These are phyloP conservation scores for Sebastes iracundus DNA, from an alignment of 2,797 vertebrate species.

Conservation along the genomic window DNA sequence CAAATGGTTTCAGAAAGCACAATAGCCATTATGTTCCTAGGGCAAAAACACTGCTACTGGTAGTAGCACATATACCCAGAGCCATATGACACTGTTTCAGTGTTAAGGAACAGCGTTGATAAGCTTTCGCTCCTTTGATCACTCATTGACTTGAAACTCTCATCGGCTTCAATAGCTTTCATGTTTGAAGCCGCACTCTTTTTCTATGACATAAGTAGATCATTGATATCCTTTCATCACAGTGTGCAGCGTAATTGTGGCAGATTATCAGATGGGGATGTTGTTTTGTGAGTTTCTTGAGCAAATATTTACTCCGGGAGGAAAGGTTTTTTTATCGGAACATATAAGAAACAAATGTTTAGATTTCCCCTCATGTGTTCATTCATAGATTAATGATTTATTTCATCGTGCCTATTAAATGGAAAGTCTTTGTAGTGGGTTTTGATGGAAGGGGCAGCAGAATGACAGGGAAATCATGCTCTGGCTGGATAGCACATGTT, in stretches of 20 bases:
- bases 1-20: conserved; percentile 70
- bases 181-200: conserved; percentile 75
- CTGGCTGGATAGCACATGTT: conserved; percentile 4
- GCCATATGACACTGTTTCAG: conserved; percentile 61
- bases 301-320: conserved; percentile 63
- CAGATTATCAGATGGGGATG: conserved; percentile 71
- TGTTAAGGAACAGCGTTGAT: conserved; percentile 73
- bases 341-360: conserved; percentile 60
- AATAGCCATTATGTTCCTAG: conserved; percentile 74
- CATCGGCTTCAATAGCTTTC: conserved; percentile 73
- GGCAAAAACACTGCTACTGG: conserved; percentile 49
- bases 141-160: conserved; percentile 73
- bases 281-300: conserved; percentile 67
- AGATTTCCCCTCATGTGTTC: conserved; percentile 47
- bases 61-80: conserved; percentile 41
- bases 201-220: conserved; percentile 80
- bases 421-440: conserved; percentile 14
- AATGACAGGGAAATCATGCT: conserved; percentile 16
- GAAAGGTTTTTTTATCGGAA: conserved; percentile 47
- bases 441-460: conserved; percentile 21
- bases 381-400: conserved; percentile 51
- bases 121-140: conserved; percentile 75
- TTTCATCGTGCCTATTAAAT: conserved; percentile 51
- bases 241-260: conserved; percentile 67
- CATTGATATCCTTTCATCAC: conserved; percentile 79